phyloP scores from a whole-genome alignment of 2,113 vertebrate genomes.

The Sylvilagus bachmani region DNA sequence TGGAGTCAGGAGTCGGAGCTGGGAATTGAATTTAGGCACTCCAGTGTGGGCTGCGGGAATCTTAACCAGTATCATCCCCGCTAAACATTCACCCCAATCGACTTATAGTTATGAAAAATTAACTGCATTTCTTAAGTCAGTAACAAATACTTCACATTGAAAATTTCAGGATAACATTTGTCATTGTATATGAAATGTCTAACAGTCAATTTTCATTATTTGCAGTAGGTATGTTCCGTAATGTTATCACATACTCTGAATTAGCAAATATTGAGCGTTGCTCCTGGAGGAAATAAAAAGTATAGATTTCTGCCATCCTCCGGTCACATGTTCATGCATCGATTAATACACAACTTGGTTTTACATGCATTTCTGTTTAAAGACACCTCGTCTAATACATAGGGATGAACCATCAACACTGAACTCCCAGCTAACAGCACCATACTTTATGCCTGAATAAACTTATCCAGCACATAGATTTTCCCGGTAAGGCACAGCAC shows the following conservation, averaged over 20 bases:
- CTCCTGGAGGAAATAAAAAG: background rate
- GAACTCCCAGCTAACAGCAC: background rate
- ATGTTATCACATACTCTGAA: too few species aligned
- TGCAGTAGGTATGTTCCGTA: background rate
- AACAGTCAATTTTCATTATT: background rate
- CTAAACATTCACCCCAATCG: background rate
- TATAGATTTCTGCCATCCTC: background rate
- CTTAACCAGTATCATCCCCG: too few species aligned
- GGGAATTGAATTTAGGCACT: too few species aligned
- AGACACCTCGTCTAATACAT: too few species aligned
- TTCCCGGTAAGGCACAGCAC: background rate
- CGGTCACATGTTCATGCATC: background rate
- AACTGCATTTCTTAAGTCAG: background rate
- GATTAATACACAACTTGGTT: background rate
- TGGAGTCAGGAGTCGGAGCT: too few species aligned
- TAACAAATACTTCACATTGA: constrained; percentile 17
- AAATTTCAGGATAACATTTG: background rate
- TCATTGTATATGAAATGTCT: background rate
- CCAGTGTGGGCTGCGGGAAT: too few species aligned
- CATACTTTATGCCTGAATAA: background rate
- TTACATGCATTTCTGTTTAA: background rate
- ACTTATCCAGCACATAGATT: background rate
- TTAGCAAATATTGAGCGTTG: background rate
- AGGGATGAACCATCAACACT: background rate
- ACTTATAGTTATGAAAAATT: background rate